Evolutionary conservation across 1,140 invertebrate genomes (phyloP), one percentile per base, ranked within the genome.

Genomic region (Neotoxoptera formosana): DNA sequence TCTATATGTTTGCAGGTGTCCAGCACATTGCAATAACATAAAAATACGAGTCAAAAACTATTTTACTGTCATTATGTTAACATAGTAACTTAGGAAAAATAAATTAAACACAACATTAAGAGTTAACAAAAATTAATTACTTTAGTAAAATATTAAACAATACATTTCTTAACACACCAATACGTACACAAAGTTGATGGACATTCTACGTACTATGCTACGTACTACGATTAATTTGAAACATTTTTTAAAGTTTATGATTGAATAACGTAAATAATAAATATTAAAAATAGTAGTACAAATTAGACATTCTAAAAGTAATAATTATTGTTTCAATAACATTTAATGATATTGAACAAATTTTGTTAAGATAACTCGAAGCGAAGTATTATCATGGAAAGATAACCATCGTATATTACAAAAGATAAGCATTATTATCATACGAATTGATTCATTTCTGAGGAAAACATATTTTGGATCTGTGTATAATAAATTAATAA

Each of bases 351-450:
- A 84, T 84, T 84, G 83, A 25, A 84, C 86, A 53, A 53, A 23
- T 89, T 23, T 53, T 89, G 7, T 20, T 53, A 36, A 11, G 87
- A 89, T 89, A 88, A 88, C 86, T 25, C 7, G 23, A 8, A 34
- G n/a, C 3, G 7, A 23, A 89, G 34, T 36, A 53, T 89, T 89
- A 89, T 89, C 87, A 89, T 89, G 87, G 87, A 89, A 53, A 36
- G 20, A 51, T 53, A 89, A 89, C 48, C 9, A 34, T 36, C 7
- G 86, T n/a, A 9, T 17, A n/a, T 81, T 41, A 41, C 41, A n/a
- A 6, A n/a, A 81, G 67, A 81, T 81, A 81, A 76, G n/a, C 0
- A 51, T 51, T 51, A 11, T 48, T 1, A 14, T 48, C 0, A 51
- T 51, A 21, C 4, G 17, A 14, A n/a, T 41, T 1, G 41, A 41